Evolutionary conservation across 2,888 invertebrate species (phyloP).

Genomic region (Bimastos eiseni): DNA sequence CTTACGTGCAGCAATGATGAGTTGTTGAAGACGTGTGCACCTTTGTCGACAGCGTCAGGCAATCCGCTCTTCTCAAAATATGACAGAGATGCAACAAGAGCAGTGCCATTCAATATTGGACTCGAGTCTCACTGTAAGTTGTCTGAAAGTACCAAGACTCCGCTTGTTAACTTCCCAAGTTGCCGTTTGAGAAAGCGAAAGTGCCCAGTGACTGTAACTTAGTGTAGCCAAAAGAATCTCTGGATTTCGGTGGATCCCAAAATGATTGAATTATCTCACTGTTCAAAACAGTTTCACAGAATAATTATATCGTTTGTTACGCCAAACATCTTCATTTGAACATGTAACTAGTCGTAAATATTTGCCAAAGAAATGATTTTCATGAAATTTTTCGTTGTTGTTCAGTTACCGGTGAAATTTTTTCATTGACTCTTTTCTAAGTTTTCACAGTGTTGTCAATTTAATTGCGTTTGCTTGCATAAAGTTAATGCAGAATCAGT

Average conservation of each 20-base stretch:
- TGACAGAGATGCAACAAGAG: neutral
- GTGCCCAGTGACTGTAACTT: neutral
- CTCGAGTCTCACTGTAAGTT: neutral
- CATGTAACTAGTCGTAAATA: neutral
- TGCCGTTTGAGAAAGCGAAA: neutral
- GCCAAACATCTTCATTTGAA: neutral
- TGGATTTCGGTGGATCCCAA: neutral
- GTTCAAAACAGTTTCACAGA: neutral
- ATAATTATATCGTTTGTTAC: neutral
- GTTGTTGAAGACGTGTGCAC: neutral
- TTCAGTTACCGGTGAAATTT: neutral
- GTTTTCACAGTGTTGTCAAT: neutral
- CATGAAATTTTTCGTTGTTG: neutral
- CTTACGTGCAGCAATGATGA: neutral
- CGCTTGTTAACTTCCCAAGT: neutral
- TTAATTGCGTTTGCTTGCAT: neutral
- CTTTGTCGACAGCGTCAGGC: neutral
- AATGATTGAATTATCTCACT: neutral
- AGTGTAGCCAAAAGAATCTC: neutral
- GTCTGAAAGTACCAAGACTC: neutral
- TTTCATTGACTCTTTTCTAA: neutral
- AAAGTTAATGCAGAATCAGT: neutral
- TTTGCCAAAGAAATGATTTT: neutral
- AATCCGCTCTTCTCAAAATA: neutral
- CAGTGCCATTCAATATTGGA: neutral